Evolutionary conservation across 1,140 invertebrate genomes (phyloP).

Genomic region (Lordiphosa clarofinis): DNA sequence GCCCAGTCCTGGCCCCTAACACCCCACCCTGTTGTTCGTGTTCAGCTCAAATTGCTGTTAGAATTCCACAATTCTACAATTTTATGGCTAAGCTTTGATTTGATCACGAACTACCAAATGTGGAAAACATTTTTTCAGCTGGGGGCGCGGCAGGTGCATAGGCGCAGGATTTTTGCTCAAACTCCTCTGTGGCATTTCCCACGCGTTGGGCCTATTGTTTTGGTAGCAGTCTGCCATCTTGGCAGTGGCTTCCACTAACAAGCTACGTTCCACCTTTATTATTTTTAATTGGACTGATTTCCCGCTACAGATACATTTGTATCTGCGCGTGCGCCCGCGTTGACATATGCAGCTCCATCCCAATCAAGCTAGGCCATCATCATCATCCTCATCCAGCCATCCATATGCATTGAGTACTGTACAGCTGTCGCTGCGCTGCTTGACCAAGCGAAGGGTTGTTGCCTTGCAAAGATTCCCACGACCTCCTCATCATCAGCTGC

Average conservation of each 20-base stretch:
- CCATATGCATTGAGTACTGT: slow-evolving; percentile 24
- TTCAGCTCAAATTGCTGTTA: slow-evolving; percentile 61
- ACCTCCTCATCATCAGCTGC: slow-evolving; percentile 53
- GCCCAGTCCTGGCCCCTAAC: slow-evolving; percentile 1
- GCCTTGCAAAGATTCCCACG: slow-evolving; percentile 49
- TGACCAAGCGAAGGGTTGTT: slow-evolving; percentile 54
- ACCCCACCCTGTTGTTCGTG: slow-evolving; percentile 43
- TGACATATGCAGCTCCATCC: slow-evolving; percentile 51
- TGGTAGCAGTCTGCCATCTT: slow-evolving; percentile 68
- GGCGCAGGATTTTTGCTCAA: slow-evolving; percentile 13
- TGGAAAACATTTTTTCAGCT: slow-evolving; percentile 16
- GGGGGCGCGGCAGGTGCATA: slow-evolving; percentile 60
- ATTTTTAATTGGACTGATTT: slow-evolving; percentile 77
- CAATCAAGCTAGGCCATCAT: slow-evolving; percentile 72
- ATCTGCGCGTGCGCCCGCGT: slow-evolving; percentile 44
- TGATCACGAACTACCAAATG: slow-evolving; percentile 55
- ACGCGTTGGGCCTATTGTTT: slow-evolving; percentile 63
- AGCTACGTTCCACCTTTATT: slow-evolving; percentile 69
- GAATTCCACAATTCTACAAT: slow-evolving; percentile 61
- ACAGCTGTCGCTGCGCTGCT: slow-evolving; percentile 26
- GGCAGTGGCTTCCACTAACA: slow-evolving; percentile 53
- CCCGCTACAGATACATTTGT: slow-evolving; percentile 70
- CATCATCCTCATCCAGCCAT: slow-evolving; percentile 26
- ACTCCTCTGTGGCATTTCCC: slow-evolving; percentile 45
- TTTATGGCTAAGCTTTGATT: slow-evolving; percentile 66